A percentile compares a stretch with the other conserved stretches of the same genome.
Evolutionary conservation across 2,113 vertebrate genomes (phyloP).

Genomic region (Enhydra lutris): DNA sequence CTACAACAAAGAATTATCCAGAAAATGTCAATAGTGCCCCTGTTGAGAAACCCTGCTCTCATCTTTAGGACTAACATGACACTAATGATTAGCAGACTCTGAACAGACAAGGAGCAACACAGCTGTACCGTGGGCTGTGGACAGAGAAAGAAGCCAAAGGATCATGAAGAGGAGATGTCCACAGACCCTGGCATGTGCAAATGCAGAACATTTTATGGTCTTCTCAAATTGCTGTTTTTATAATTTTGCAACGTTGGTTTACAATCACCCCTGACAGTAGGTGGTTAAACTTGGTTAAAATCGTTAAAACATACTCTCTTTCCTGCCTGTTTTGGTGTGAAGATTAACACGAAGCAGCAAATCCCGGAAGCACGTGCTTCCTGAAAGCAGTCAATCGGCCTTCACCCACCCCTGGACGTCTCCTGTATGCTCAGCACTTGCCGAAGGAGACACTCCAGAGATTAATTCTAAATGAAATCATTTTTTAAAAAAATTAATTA

Average conservation of each 20-base stretch:
- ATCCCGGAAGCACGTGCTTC: rapidly evolving
- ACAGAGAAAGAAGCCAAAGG: background rate
- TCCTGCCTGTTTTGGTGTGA: background rate
- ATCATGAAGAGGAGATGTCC: background rate
- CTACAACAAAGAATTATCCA: background rate
- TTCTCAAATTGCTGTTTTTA: background rate
- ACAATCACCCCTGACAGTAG: background rate
- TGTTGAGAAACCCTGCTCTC: background rate
- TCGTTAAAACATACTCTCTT: background rate
- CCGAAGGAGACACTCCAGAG: background rate
- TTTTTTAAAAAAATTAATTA: background rate
- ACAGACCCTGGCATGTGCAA: rapidly evolving
- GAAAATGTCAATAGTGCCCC: background rate
- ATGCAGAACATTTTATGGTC: rapidly evolving
- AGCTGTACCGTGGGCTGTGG: background rate
- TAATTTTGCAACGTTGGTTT: background rate
- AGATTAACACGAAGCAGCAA: background rate
- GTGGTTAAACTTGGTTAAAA: background rate
- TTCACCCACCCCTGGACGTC: background rate
- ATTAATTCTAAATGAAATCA: background rate
- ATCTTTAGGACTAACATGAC: background rate
- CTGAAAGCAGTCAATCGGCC: background rate
- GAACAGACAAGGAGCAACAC: background rate
- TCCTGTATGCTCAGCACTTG: background rate
- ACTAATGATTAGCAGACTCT: background rate